Conservation (phyloP, 2,888 invertebrate species). For the Saturnia japonica region DNA sequence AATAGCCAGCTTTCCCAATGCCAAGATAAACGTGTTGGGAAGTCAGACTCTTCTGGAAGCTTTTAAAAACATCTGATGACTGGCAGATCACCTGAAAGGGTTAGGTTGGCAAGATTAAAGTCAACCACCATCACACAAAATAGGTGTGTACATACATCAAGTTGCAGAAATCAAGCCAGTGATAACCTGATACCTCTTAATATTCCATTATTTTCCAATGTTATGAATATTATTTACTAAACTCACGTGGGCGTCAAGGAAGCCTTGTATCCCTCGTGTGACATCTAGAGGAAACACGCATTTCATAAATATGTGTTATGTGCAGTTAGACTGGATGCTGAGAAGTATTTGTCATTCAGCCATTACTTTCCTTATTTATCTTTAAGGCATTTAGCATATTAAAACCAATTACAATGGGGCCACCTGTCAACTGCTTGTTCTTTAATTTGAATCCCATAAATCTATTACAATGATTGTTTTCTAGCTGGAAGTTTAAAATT, state of each 20-base stretch:
- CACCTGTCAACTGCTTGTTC: too few relatives aligned
- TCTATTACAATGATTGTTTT: not conserved
- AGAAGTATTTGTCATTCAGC: not conserved
- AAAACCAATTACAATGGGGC: too few relatives aligned
- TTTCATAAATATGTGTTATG: slow-evolving; percentile 34
- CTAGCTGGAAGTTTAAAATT: not conserved
- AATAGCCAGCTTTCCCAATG: too few relatives aligned
- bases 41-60: too few relatives aligned
- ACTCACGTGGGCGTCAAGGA: slow-evolving; percentile 1
- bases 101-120: too few relatives aligned
- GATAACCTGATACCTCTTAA: too few relatives aligned
- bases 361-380: not conserved
- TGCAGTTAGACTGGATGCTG: not conserved
- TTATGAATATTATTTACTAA: not conserved
- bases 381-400: not conserved
- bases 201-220: not conserved
- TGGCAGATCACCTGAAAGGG: too few relatives aligned
- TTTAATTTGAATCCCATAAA: not conserved
- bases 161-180: too few relatives aligned
- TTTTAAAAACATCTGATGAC: too few relatives aligned
- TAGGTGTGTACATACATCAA: too few relatives aligned
- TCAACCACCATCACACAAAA: too few relatives aligned
- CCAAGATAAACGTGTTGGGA: too few relatives aligned
- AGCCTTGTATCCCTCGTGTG: slow-evolving; percentile 33
- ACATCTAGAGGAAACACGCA: slow-evolving; percentile 42